phyloP scores from a whole-genome alignment of 2,113 vertebrate species.

The Zonotrichia leucophrys region DNA sequence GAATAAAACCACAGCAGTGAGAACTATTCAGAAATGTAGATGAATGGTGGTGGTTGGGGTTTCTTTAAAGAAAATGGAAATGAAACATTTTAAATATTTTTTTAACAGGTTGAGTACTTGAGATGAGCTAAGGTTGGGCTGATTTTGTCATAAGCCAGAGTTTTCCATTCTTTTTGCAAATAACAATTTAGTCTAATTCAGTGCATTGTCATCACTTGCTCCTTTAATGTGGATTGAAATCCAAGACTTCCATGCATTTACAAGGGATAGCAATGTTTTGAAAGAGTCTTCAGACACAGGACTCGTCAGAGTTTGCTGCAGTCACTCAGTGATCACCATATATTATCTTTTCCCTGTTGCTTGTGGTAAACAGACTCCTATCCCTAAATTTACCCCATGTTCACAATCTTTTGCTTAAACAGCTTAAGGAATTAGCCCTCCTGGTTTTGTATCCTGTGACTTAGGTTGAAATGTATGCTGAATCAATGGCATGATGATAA shows the following conservation, averaged over 20 bases:
- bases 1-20: background rate
- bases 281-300: background rate
- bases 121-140: background rate
- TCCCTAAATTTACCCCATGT: background rate
- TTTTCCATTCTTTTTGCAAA: conserved; percentile 8
- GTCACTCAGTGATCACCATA: background rate
- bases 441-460: conserved; percentile 32
- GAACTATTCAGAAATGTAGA: background rate
- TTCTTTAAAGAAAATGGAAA: background rate
- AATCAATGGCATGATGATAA: conserved; percentile 11
- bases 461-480: conserved; percentile 10
- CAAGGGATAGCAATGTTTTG: background rate
- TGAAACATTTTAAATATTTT: background rate
- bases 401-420: conserved; percentile 12
- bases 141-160: background rate
- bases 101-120: background rate
- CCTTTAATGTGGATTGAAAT: conserved; percentile 20
- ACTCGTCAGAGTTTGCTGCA: background rate
- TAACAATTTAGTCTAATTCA: background rate
- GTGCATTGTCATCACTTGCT: background rate
- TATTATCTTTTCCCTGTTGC: background rate
- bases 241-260: conserved; percentile 3
- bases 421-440: conserved; percentile 51
- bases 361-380: conserved; percentile 4
- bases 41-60: background rate